Evolutionary conservation across 2,113 vertebrate genomes (phyloP), one percentile per base, ranked within the genome.

Genomic region (Laterallus jamaicensis): DNA sequence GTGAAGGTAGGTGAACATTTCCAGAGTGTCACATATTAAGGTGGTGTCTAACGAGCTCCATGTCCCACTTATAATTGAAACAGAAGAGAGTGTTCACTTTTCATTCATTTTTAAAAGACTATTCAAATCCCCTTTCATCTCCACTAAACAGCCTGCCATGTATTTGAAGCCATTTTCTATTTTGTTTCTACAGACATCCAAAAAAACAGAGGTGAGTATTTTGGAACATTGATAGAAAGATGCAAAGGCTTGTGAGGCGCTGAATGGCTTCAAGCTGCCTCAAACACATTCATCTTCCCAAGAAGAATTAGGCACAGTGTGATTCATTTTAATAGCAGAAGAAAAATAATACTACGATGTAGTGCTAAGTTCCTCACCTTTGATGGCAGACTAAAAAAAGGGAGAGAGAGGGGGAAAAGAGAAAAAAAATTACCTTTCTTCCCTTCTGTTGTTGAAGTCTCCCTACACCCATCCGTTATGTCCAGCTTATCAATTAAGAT

Each of bases 261-360:
- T 96, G 96, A 97, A 97, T 95, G 97, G 96, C 96, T 97, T 98
- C 97, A 98, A 97, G 97, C 97, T 95, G 97, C 96, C 96, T 96
- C 94, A 67, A 94, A 97, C 87, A 89, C 97, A 97, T 98, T 98
- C 94, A 98, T 97, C 97, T 98, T 97, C 96, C 97, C 97, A 93
- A 97, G 97, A 98, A 97, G 96, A 97, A 97, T 97, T 97, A 97
- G 83, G 97, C 97, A 97, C 97, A 97, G 97, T 98, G 96, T 97
- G 97, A 98, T 97, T 97, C 97, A 98, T 97, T 98, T 98, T 98
- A 98, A 97, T 98, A 98, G 97, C 97, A 97, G 97, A 95, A 97
- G 97, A 92, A 97, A 97, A 97, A 97, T 97, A 97, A 96, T 97
- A 97, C 96, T 97, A 97, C 86, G 88, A 95, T 96, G 95, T 88